These are phyloP conservation scores for Ciconia boyciana DNA, from an alignment of 2,113 vertebrate species.

Conservation along the genomic window DNA sequence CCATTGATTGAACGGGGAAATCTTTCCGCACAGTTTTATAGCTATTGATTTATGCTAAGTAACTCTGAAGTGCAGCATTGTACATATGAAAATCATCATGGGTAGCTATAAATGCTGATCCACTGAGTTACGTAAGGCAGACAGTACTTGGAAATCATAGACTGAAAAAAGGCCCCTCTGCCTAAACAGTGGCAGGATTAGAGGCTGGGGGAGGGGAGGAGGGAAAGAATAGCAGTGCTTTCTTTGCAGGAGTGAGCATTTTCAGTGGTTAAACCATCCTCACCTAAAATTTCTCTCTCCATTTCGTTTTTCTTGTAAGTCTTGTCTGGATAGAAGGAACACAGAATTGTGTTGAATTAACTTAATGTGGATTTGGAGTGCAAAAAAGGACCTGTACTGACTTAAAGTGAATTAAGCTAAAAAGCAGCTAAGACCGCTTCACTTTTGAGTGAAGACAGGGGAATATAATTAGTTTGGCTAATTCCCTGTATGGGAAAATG, in stretches of 20 bases:
- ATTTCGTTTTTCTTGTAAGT: not conserved
- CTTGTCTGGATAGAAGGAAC: not conserved
- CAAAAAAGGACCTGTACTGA: not conserved
- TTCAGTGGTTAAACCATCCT: not conserved
- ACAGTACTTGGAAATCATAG: not conserved
- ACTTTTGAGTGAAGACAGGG: not conserved
- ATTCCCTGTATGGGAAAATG: not conserved
- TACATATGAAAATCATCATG: not conserved
- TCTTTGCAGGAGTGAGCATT: not conserved
- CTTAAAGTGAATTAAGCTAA: not conserved
- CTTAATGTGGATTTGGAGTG: not conserved
- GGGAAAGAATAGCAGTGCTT: not conserved
- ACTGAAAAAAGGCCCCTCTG: not conserved
- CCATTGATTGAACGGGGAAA: not conserved
- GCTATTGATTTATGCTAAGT: not conserved
- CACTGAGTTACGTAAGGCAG: not conserved
- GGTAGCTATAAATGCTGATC: not conserved
- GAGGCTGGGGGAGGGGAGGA: not conserved
- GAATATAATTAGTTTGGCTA: not conserved
- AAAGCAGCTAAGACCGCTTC: not conserved
- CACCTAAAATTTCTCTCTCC: not conserved
- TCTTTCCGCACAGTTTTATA: not conserved
- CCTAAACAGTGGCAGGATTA: not conserved
- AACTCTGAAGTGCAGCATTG: not conserved
- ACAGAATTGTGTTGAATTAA: not conserved